Conservation (phyloP, 2,113 vertebrate genomes). For the Gallinago media region DNA sequence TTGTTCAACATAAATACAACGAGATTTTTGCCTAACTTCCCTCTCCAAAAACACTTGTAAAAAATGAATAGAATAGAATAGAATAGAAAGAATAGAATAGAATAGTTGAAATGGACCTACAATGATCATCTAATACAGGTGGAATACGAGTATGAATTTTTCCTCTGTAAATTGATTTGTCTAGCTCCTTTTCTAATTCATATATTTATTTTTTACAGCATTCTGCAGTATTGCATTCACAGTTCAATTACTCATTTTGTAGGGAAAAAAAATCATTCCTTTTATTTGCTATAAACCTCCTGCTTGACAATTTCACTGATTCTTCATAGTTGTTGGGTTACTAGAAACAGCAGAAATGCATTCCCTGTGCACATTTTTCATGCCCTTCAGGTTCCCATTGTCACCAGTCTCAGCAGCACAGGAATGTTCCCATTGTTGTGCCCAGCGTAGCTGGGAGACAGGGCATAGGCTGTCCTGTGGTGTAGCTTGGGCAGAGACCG, state of each 20-base stretch:
- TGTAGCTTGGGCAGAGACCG: fast-evolving
- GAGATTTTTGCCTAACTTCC: not conserved
- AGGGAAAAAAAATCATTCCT: not conserved
- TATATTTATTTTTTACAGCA: not conserved
- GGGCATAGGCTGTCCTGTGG: not conserved
- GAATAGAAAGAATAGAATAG: not conserved
- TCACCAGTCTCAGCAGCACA: not conserved
- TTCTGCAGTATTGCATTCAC: not conserved
- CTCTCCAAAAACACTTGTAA: not conserved
- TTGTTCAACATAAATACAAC: not conserved
- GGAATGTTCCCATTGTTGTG: not conserved
- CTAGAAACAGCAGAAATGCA: not conserved
- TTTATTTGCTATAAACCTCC: not conserved
- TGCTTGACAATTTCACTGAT: not conserved
- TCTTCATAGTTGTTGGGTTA: not conserved
- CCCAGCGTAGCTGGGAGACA: not conserved
- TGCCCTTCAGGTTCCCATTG: not conserved
- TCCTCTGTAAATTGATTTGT: not conserved
- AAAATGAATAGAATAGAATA: not conserved
- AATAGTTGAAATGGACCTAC: not conserved
- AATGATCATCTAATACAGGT: not conserved
- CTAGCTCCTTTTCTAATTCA: not conserved
- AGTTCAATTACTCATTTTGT: not conserved
- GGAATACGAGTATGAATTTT: not conserved
- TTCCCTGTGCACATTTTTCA: not conserved